A percentile compares a stretch with the other conserved stretches of the same genome.
These are phyloP conservation scores for Gymnarchus niloticus DNA, from an alignment of 2,113 vertebrate genomes.

Conservation along the genomic window DNA sequence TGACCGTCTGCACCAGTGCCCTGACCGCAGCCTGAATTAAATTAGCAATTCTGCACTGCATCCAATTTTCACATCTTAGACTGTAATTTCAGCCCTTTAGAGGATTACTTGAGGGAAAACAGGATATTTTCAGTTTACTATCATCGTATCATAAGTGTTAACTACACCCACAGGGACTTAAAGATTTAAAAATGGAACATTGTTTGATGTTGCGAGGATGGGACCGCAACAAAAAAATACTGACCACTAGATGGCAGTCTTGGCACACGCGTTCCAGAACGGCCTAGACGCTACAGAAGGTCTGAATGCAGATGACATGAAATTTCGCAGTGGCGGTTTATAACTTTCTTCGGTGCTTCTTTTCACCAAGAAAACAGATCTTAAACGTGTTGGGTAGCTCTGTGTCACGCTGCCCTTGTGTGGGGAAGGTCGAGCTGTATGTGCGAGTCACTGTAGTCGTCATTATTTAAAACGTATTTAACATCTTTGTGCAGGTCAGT, in stretches of 20 bases:
- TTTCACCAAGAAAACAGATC: not conserved
- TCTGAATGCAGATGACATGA: not conserved
- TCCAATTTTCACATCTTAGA: not conserved
- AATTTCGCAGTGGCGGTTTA: not conserved
- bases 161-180: slow-evolving; percentile 2
- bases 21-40: not conserved
- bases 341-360: not conserved
- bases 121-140: slow-evolving; percentile 35
- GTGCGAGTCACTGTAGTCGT: not conserved
- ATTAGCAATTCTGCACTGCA: not conserved
- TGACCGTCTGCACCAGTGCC: not conserved
- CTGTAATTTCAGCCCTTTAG: not conserved
- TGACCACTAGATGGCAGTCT: slow-evolving; percentile 67
- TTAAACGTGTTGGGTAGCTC: not conserved
- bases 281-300: not conserved
- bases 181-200: not conserved
- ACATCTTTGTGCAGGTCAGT: not conserved
- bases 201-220: slow-evolving; percentile 24
- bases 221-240: slow-evolving; percentile 24
- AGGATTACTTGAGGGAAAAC: slow-evolving; percentile 35
- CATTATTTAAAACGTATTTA: not conserved
- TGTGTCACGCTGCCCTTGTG: not conserved
- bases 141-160: slow-evolving; percentile 51
- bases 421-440: not conserved
- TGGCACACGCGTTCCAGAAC: slow-evolving; percentile 33